Evolutionary conservation across 2,888 invertebrate genomes (phyloP).

Genomic region (Scaptomyza polygonia): DNA sequence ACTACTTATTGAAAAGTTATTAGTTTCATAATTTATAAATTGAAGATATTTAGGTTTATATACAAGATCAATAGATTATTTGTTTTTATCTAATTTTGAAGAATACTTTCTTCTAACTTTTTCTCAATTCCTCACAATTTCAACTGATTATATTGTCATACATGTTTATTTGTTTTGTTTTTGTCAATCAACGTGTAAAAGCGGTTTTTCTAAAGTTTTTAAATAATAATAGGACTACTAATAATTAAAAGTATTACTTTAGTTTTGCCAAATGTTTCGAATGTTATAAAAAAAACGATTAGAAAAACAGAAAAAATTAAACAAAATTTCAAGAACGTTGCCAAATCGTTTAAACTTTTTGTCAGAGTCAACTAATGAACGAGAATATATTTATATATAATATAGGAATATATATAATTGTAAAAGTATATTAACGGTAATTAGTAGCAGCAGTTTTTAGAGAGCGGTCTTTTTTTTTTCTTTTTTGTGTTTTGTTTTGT

Average conservation of each 20-base stretch:
- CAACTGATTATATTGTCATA: neutral
- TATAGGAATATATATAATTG: constrained; percentile 23
- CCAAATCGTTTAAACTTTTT: constrained; percentile 37
- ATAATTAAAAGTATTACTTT: constrained; percentile 22
- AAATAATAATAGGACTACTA: constrained; percentile 45
- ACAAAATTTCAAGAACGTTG: constrained; percentile 32
- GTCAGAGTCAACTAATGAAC: constrained; percentile 44
- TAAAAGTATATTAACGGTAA: constrained; percentile 30
- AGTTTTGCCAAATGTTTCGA: constrained; percentile 42
- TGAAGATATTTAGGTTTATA: no score
- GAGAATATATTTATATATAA: constrained; percentile 39
- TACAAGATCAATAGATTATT: neutral
- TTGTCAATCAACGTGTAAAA: constrained; percentile 26
- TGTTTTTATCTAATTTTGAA: neutral
- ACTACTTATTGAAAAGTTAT: neutral
- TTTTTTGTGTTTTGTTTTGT: constrained; percentile 11
- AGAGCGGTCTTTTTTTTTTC: constrained; percentile 22
- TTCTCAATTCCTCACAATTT: constrained; percentile 24
- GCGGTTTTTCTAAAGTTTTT: constrained; percentile 29
- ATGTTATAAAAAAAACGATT: constrained; percentile 14
- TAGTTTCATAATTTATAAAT: no score
- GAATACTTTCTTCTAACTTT: neutral
- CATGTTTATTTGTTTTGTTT: constrained; percentile 8
- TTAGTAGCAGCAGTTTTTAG: constrained; percentile 31
- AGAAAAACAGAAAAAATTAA: constrained; percentile 24